Base-by-base conservation (phyloP, 1,140 invertebrate species). In the Drosophila nigrodunni region DNA sequence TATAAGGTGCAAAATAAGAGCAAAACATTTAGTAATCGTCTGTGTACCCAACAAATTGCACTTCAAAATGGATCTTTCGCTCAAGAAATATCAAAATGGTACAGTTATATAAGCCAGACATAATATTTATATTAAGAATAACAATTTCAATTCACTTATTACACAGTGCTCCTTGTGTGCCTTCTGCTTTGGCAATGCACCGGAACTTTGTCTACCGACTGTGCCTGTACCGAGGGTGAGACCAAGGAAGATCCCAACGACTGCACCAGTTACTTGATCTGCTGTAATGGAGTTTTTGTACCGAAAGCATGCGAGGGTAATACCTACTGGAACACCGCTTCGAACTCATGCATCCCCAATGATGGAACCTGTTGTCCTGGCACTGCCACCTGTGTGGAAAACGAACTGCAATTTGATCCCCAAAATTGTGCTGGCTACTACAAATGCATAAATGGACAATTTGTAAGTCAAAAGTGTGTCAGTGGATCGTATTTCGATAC, bases 341-440 rank as follows among this genome's bases (percentile, higher is more conserved):
- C n/a, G 1, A 8, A n/a, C 8, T 1, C 2, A 1, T 60, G 64
- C 15, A 21, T 60, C 7, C 7, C 1, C 3, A 37, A 68, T 15
- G 60, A 55, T 37, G 71, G 65, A 2, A 37, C 60, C 21, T 68
- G 60, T 35, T 15, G 50, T 35, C 34, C 60, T 30, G n/a, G 21
- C 13, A 7, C 58, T 3, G 47, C 8, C 7, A 18, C 10, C 6
- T 65, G 52, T 37, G 43, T 7, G 0, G 46, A 49, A 5, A 59
- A 68, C 13, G 64, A 73, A 1, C 30, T 68, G 1, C 9, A 61
- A 13, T n/a, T 70, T 11, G 58, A 74, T 61, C 57, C 50, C 0
- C 41, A 52, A 18, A 35, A 74, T 47, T 74, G 72, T 35, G 66
- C 66, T 13, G 64, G 57, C 8, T 74, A 74, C 41, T 75, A 50